phyloP scores from a whole-genome alignment of 1,140 invertebrate genomes.

The Cyrtorhinus lividipennis region DNA sequence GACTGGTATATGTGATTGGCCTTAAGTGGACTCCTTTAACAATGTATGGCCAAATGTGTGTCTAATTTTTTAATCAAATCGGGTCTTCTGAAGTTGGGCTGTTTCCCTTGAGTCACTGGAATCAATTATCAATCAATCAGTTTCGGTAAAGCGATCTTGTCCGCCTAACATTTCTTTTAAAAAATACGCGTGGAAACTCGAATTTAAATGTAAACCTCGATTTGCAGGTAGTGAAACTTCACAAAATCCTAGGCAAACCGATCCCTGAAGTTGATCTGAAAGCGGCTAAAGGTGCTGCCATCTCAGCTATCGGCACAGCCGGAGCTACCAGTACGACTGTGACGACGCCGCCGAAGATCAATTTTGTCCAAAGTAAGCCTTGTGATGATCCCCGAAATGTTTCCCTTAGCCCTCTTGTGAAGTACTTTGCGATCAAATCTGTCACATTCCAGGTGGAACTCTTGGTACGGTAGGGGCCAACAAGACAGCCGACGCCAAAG shows the following conservation, averaged over 20 bases:
- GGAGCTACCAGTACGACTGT: constrained; percentile 13
- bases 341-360: constrained; percentile 18
- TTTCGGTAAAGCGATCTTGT: too few species aligned
- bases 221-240: constrained; percentile 68
- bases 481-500: constrained; percentile 23
- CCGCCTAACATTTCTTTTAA: too few species aligned
- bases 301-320: constrained; percentile 19
- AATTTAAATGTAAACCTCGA: too few species aligned
- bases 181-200: too few species aligned
- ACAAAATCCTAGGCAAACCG: constrained; percentile 92
- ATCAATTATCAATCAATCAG: too few species aligned
- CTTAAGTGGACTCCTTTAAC: too few species aligned
- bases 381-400: background rate
- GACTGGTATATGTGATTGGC: too few species aligned
- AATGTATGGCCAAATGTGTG: too few species aligned
- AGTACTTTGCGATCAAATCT: too few species aligned
- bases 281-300: constrained; percentile 31
- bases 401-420: constrained; percentile 1
- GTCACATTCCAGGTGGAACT: constrained; percentile 10
- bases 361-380: constrained; percentile 18
- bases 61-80: too few species aligned
- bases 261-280: constrained; percentile 88
- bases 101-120: too few species aligned
- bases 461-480: constrained; percentile 23
- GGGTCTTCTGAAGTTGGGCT: too few species aligned